Evolutionary conservation across 2,888 invertebrate species (phyloP), one percentile per base, ranked within the genome.

Genomic region (Habroteleia sp.): DNA sequence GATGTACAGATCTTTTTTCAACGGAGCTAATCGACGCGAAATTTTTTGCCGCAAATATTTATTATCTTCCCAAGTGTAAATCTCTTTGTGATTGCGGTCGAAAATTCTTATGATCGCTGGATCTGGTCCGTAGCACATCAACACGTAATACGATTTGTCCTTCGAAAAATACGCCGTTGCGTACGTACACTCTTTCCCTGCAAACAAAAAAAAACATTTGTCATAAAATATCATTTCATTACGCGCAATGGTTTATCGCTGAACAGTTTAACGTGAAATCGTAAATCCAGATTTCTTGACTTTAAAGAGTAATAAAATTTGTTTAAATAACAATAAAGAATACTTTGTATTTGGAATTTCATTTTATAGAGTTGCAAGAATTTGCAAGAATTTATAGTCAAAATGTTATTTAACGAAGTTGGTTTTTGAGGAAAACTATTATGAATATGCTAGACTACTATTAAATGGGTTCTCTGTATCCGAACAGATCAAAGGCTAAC

Each of bases 61-160:
- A 82, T 95, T 95, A 20, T 91, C 88, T 80, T 92, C 91, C 90
- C 94, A 92, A 4, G 83, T 68, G 13, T 81, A 72, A 0, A 86
- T 54, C 8, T 80, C 74, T 3, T 76, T 80, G 23, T 82, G 80
- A 87, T 86, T 78, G 29, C 90, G 86, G 74, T 90, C 88, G 78
- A 90, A 91, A 41, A 94, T 88, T 71, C 89, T 88, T 0, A 92
- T 90, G 77, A 91, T 91, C 0, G 89, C 81, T 0, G 94, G 93
- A 46, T 91, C 92, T 0, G 92, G 91, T 0, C 92, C 96, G 11
- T 88, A 84, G 85, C 97, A 97, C 0, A 90, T 89, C 2, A 94
- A 89, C 1, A 93, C 91, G 77, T 92, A 93, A 86, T 93, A 93
- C 0, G 92, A 91, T 17, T 91, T 90, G 41, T 91, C 91, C 14